Evolutionary conservation across 2,888 invertebrate species (phyloP).

Genomic region (Drosophila trichaetosa): DNA sequence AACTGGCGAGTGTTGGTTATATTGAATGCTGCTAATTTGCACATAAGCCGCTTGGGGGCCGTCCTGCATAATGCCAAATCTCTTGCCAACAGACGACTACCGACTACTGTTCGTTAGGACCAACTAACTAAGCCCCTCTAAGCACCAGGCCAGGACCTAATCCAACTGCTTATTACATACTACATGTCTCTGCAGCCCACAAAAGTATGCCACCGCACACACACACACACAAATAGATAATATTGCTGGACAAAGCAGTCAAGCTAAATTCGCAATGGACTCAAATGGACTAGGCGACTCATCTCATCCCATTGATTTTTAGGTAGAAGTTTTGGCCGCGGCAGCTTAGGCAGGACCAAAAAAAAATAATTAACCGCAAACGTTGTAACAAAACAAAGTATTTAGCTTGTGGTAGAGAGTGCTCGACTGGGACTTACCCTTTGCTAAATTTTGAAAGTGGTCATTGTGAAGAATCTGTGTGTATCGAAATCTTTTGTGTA

Average conservation of each 20-base stretch:
- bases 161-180: constrained; percentile 73
- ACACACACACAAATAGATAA: constrained; percentile 19
- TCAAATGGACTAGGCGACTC: constrained; percentile 24
- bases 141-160: constrained; percentile 54
- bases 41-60: constrained; percentile 71
- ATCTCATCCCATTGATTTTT: constrained; percentile 65
- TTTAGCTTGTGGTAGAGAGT: not conserved
- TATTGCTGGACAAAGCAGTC: constrained; percentile 23
- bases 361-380: constrained; percentile 71
- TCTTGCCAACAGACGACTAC: constrained; percentile 56
- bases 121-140: constrained; percentile 59
- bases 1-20: constrained; percentile 54
- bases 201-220: constrained; percentile 36
- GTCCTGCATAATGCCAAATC: constrained; percentile 66
- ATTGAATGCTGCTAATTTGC: constrained; percentile 81
- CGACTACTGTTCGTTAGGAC: constrained; percentile 32
- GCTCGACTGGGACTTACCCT: not conserved
- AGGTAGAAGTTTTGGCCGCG: constrained; percentile 23
- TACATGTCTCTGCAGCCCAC: constrained; percentile 38
- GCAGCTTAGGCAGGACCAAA: constrained; percentile 39
- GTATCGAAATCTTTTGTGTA: not conserved
- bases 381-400: constrained; percentile 36
- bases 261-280: constrained; percentile 5
- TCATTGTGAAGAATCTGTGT: not conserved
- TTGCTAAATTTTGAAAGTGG: not conserved